These are phyloP conservation scores for Neelides folsomi DNA, from an alignment of 2,888 invertebrate genomes.

Conservation along the genomic window DNA sequence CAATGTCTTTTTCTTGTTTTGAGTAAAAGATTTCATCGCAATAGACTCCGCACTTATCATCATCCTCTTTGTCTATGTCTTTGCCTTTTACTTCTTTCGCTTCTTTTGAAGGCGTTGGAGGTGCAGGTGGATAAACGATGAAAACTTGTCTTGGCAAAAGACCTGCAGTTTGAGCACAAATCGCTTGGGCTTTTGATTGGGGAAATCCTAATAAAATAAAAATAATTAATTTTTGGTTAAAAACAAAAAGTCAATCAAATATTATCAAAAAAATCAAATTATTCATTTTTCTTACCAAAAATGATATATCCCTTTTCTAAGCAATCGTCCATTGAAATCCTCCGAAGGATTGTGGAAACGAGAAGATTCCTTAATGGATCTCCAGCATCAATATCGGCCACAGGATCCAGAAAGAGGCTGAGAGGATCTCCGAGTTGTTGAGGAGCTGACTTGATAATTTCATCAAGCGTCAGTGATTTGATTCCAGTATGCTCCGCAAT, in stretches of 20 bases:
- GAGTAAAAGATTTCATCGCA: not conserved
- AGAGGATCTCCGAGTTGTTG: constrained; percentile 7
- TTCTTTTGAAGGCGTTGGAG: too few relatives aligned
- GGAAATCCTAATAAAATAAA: constrained; percentile 22
- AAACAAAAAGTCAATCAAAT: not conserved
- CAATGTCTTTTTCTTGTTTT: not conserved
- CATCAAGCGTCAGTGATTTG: constrained; percentile 18
- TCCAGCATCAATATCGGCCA: too few relatives aligned
- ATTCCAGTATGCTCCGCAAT: constrained; percentile 17
- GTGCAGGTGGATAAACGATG: constrained; percentile 17
- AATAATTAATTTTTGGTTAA: too few relatives aligned
- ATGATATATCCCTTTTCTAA: constrained; percentile 18
- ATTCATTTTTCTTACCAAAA: constrained; percentile 19
- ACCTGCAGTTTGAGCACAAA: constrained; percentile 22
- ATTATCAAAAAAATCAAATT: not conserved
- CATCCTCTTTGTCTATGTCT: not conserved
- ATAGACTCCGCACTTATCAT: not conserved
- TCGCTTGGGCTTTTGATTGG: constrained; percentile 18
- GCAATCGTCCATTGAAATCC: constrained; percentile 17
- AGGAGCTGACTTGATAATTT: constrained; percentile 14
- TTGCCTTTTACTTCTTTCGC: too few relatives aligned
- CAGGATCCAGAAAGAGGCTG: constrained; percentile 2
- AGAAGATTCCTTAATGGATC: constrained; percentile 13
- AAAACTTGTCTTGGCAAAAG: constrained; percentile 26
- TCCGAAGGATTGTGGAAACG: constrained; percentile 11